Evolutionary conservation across 2,797 vertebrate species (phyloP).

Genomic region (Sebastes umbrosus): DNA sequence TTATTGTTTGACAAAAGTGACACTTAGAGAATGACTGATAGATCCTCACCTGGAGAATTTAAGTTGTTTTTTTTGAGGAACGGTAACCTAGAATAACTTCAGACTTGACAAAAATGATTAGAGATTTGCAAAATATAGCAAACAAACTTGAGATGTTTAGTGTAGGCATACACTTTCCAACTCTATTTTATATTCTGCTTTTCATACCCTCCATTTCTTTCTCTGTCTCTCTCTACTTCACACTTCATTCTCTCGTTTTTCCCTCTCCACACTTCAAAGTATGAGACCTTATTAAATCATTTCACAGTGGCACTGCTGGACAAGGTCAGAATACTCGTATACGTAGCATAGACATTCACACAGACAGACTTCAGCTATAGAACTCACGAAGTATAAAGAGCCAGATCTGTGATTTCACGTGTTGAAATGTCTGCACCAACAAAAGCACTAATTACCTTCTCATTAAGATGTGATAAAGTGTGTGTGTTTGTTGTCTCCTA

Average conservation of each 20-base stretch:
- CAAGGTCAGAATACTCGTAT: constrained; percentile 34
- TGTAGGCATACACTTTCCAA: neutral
- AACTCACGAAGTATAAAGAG: neutral
- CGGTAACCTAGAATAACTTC: neutral
- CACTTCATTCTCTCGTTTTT: neutral
- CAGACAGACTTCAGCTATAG: neutral
- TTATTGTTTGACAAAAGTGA: neutral
- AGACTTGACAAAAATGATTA: neutral
- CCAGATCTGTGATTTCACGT: neutral
- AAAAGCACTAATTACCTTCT: constrained; percentile 23
- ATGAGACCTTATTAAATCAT: constrained; percentile 15
- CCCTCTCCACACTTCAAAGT: neutral
- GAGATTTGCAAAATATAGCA: neutral
- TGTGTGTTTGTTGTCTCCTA: neutral
- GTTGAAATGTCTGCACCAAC: constrained; percentile 2
- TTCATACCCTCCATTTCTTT: neutral
- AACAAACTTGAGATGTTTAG: neutral
- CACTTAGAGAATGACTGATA: neutral
- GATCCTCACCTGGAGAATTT: neutral
- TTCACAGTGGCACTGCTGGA: constrained; percentile 16
- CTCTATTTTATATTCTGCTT: neutral
- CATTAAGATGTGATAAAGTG: constrained; percentile 13
- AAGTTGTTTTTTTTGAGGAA: neutral
- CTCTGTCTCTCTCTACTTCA: neutral
- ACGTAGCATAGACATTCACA: neutral